These are phyloP conservation scores for Drosophila grimshawi DNA, from an alignment of 1,140 invertebrate species.

Conservation along the genomic window DNA sequence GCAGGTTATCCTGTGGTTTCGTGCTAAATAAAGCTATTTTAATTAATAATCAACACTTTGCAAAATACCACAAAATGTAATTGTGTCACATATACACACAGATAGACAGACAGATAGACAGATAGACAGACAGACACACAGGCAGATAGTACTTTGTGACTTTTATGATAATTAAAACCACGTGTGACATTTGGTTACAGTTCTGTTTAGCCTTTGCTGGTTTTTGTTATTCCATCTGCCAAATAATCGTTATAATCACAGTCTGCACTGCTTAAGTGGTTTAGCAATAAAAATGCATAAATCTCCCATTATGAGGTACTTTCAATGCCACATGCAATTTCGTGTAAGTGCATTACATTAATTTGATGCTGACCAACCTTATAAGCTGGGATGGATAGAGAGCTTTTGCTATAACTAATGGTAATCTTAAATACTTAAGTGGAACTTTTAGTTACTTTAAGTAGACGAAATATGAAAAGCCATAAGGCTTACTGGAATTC, in stretches of 20 bases:
- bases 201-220: constrained; percentile 41
- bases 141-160: not conserved
- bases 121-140: not conserved
- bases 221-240: not conserved
- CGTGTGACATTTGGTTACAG: constrained; percentile 75
- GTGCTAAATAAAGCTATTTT: constrained; percentile 76
- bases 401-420: not conserved
- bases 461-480: not conserved
- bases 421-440: not conserved
- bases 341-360: constrained; percentile 28
- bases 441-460: not conserved
- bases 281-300: constrained; percentile 28
- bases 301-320: constrained; percentile 24
- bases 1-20: constrained; percentile 25
- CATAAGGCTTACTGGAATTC: too few relatives aligned
- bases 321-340: constrained; percentile 30
- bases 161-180: constrained; percentile 77
- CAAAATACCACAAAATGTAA: constrained; percentile 78
- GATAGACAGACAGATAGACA: constrained; percentile 24
- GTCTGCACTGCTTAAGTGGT: constrained; percentile 27
- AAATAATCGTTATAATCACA: constrained; percentile 12
- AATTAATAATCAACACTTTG: constrained; percentile 83
- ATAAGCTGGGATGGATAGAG: not conserved
- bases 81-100: constrained; percentile 51
- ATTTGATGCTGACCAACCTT: constrained; percentile 14